These are phyloP conservation scores for Alligator mississippiensis DNA, from an alignment of 2,113 vertebrate species.

Conservation along the genomic window DNA sequence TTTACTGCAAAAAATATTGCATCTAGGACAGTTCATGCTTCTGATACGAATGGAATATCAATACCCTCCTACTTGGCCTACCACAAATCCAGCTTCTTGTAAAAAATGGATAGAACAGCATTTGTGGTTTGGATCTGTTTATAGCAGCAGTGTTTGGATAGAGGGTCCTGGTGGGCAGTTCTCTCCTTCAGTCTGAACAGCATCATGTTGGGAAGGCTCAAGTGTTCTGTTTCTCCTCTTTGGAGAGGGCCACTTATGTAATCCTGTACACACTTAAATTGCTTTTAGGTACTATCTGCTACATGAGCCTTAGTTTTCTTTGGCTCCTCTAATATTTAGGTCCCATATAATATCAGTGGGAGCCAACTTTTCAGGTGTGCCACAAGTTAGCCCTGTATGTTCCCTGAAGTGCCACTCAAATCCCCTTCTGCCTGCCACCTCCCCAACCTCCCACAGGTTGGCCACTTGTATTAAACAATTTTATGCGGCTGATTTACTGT, in stretches of 20 bases:
- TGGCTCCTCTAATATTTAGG: not conserved
- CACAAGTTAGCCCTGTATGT: too few species aligned
- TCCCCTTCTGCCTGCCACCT: too few species aligned
- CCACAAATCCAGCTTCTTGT: not conserved
- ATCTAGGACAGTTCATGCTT: not conserved
- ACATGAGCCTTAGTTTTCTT: not conserved
- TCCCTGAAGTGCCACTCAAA: too few species aligned
- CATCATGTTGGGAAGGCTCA: not conserved
- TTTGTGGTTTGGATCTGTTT: accelerated
- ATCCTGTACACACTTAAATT: too few species aligned
- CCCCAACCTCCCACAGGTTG: too few species aligned
- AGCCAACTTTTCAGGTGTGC: too few species aligned
- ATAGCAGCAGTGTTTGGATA: not conserved
- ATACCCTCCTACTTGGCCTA: not conserved
- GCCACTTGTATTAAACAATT: not conserved
- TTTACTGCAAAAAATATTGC: not conserved
- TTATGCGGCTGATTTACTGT: not conserved
- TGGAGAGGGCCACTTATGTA: not conserved
- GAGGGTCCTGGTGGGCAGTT: not conserved
- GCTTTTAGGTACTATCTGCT: not conserved
- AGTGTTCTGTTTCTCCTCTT: not conserved
- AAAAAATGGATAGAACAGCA: not conserved
- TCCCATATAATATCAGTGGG: not conserved
- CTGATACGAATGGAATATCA: not conserved
- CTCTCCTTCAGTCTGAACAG: not conserved